Evolutionary conservation across 2,888 invertebrate species (phyloP), one percentile per base, ranked within the genome.

Genomic region (Campoplex nolae): DNA sequence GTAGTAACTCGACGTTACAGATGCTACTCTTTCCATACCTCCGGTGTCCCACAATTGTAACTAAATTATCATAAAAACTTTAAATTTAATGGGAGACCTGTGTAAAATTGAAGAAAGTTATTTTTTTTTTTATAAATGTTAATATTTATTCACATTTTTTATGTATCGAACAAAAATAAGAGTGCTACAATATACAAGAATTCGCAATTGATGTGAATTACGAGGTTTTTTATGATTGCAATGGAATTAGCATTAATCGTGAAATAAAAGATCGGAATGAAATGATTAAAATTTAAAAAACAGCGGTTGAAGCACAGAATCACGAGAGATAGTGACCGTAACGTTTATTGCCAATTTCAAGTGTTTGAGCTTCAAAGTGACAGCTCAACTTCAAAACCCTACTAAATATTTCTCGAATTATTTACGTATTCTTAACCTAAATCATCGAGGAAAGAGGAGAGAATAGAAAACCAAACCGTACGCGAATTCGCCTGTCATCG

Each of bases 41-140:
- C 98, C 99, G 56, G 99, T 99, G 93, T 99, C 99, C 98, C 99
- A 99, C 90, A 99, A 95, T 95, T 98, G 98, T 88, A 99, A 95
- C 98, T 99, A 94, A 79, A 87, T 82, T 67, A 23, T 48, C 38
- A 13, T 65, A 58, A 67, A 73, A 38, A 42, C 42, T 16, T 35
- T 18, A 45, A 38, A 35, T 3, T 73, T 6, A n/a, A 54, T 3
- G 6, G 28, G 4, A 58, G 13, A 32, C 4, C 4, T 3, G 13
- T 58, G 28, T 4, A 62, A 4, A 16, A 32, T 32, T 62, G 1
- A 4, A 13, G 28, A 13, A 58, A 58, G 2, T 56, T 18, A 1
- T 1, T 28, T 58, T 28, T 58, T 8, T 58, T 28, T 2, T 42
- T 42, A 42, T 42, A 42, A 42, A 9, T 42, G 3, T 42, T 42